Evolutionary conservation across 2,797 vertebrate genomes (phyloP), one percentile per base, ranked within the genome.

Genomic region (Brachyrhaphis roseni): DNA sequence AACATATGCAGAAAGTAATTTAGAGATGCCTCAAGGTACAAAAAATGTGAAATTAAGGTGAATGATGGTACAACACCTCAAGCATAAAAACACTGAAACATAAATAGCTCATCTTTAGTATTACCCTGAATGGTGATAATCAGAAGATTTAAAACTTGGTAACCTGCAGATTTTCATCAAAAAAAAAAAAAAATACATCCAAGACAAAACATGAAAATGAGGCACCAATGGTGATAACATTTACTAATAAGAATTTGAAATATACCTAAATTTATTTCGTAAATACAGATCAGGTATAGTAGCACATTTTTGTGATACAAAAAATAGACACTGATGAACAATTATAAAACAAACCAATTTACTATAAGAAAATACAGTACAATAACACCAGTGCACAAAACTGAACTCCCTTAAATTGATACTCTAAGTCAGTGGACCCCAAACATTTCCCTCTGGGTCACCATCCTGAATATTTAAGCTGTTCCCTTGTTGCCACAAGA

Each of bases 1-100:
- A 78, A 83, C 75, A 74, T 51, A 72, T n/a, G 39, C 80, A 82
- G 64, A 71, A 86, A 81, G 74, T 79, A 72, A 87, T 86, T 82
- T 78, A 74, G 83, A 81, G n/a, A 46, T 47, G 75, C 81, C 78
- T 79, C 46, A 46, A 84, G 86, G 70, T 79, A n/a, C 78, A 77
- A 85, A 85, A 76, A 86, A 77, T 31, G 0, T 59, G 39, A 47
- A 79, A 74, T 23, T 74, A 62, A 86, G 90, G 85, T 71, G 74
- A 76, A 64, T 73, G 74, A 77, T 28, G 76, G 36, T 23, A 36
- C 28, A 76, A 51, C n/a, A 75, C 68, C 57, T 78, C 7, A n/a
- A 88, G 81, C 47, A 64, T 34, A 77, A 76, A 78, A 72, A 57
- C 80, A 80, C 75, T 3, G 1, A 3, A 75, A 81, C 53, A 78